Percentiles rank a stretch among this genome's conserved stretches.
Conservation (phyloP, 2,888 invertebrate genomes). For the Spicauda simplicius region DNA sequence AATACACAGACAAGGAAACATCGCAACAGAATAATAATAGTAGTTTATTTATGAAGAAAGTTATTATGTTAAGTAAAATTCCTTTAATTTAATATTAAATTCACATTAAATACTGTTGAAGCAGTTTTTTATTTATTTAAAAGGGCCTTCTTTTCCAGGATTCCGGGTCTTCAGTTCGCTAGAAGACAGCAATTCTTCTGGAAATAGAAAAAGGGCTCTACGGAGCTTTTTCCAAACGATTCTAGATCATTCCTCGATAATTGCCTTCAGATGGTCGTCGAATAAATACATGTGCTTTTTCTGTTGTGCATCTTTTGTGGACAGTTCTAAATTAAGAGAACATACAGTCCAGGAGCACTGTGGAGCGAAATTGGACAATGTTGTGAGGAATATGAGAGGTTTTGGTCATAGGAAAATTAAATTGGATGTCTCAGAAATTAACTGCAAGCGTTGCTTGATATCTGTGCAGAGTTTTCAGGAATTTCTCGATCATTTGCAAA, state of each 20-base stretch:
- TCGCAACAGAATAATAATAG: no score
- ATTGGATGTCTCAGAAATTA: conserved; percentile 55
- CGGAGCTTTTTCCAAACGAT: conserved; percentile 47
- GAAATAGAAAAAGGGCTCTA: conserved; percentile 43
- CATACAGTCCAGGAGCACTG: conserved; percentile 53
- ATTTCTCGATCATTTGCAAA: conserved; percentile 50
- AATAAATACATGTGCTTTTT: conserved; percentile 56
- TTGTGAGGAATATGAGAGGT: conserved; percentile 41
- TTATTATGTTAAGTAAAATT: no score
- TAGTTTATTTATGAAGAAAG: no score
- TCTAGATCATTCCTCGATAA: conserved; percentile 51
- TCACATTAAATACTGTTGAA: no score
- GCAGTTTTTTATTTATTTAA: no score
- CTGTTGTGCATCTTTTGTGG: conserved; percentile 49
- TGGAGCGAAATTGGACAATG: conserved; percentile 48
- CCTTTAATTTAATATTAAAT: no score
- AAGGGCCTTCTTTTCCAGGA: conserved; percentile 26
- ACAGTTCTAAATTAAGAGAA: conserved; percentile 47
- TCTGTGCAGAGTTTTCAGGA: conserved; percentile 48
- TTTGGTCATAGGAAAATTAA: conserved; percentile 50
- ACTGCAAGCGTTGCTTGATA: conserved; percentile 55
- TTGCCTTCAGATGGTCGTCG: conserved; percentile 54
- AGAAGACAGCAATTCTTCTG: conserved; percentile 37
- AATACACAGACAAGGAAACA: no score
- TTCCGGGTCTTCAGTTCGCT: conserved; percentile 30